A percentile compares a stretch with the other conserved stretches of the same genome.
phyloP scores from a whole-genome alignment of 2,113 vertebrate genomes.

The Brevimyrus niger region DNA sequence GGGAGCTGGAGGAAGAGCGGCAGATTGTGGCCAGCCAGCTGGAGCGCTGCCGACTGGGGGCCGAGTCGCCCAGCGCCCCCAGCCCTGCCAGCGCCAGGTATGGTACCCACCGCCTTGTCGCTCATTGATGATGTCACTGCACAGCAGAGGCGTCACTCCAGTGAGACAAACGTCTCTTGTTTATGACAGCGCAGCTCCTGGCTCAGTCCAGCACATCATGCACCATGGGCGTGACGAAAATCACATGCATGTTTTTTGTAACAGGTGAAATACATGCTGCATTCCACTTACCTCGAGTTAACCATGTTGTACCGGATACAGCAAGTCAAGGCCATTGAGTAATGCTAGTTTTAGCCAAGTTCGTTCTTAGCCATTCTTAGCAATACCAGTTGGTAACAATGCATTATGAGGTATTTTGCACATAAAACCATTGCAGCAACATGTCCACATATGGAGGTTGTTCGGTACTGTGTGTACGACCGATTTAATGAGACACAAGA shows the following conservation, averaged over 20 bases:
- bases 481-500: no score
- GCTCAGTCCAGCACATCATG: neutral
- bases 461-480: no score
- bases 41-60: slow-evolving; percentile 97
- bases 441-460: no score
- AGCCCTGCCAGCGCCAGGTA: slow-evolving; percentile 95
- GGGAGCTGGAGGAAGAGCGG: slow-evolving; percentile 96
- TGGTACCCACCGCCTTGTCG: neutral
- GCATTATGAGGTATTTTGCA: no score
- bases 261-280: neutral
- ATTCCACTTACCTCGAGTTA: neutral
- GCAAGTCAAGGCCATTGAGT: neutral
- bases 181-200: neutral
- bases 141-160: neutral
- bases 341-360: neutral
- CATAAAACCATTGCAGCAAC: no score
- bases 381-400: neutral
- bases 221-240: neutral
- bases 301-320: neutral
- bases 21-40: slow-evolving; percentile 99
- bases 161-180: neutral
- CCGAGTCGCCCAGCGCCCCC: slow-evolving; percentile 86
- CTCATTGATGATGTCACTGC: neutral
- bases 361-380: no score
- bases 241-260: neutral